Evolutionary conservation across 2,797 vertebrate species (phyloP).

Genomic region (Poecilia gillii): DNA sequence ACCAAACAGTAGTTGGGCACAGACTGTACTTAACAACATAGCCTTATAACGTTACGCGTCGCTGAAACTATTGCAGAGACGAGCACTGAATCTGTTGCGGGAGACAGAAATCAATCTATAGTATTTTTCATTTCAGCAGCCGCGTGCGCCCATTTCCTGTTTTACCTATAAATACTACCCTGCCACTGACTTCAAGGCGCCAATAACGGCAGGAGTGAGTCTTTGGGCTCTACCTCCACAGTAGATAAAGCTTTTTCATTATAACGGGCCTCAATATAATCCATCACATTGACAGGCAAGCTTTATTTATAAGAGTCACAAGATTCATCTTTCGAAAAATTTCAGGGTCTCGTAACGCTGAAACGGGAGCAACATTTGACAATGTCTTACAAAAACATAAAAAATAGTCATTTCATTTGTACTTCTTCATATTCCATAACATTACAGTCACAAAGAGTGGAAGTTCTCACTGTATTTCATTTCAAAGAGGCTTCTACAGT

Average conservation of each 20-base stretch:
- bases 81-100: neutral
- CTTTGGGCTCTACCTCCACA: neutral
- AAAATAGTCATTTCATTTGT: neutral
- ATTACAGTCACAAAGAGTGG: neutral
- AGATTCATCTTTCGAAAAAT: neutral
- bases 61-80: neutral
- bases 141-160: neutral
- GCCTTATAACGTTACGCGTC: neutral
- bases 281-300: neutral
- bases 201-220: neutral
- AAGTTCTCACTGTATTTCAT: neutral
- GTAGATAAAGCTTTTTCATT: neutral
- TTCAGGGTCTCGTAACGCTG: neutral
- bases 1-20: neutral
- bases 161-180: neutral
- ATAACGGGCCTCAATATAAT: neutral
- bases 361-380: neutral
- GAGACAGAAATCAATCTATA: neutral
- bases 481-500: neutral
- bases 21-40: neutral
- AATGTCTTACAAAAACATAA: neutral
- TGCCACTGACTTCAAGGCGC: neutral
- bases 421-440: neutral
- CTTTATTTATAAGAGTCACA: neutral
- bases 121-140: constrained; percentile 2